These are phyloP conservation scores for Campoletis sonorensis DNA, from an alignment of 1,140 invertebrate genomes.

Conservation along the genomic window DNA sequence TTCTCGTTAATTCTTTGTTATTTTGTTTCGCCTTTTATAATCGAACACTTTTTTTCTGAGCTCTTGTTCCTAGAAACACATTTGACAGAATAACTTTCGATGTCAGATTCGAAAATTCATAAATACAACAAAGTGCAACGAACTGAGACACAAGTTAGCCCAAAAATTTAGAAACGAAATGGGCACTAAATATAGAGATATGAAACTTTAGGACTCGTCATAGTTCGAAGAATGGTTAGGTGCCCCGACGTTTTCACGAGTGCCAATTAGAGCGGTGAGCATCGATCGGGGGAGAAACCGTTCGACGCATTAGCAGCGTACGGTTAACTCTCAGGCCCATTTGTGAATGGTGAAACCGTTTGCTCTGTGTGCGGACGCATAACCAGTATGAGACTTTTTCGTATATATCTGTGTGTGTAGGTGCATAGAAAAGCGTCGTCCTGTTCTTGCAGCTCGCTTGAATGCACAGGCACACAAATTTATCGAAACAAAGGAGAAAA, in stretches of 20 bases:
- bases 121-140: not conserved
- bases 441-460: not conserved
- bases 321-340: constrained; percentile 53
- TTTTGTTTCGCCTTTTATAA: no score
- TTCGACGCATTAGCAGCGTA: constrained; percentile 55
- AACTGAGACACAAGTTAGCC: not conserved
- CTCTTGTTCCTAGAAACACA: no score
- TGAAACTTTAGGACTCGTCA: not conserved
- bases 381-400: not conserved
- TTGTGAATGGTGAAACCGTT: constrained; percentile 51
- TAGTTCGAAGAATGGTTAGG: not conserved
- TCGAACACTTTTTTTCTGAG: no score
- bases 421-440: not conserved
- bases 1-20: no score
- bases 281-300: constrained; percentile 54
- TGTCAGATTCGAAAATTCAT: no score
- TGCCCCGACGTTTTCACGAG: constrained; percentile 51
- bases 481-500: constrained; percentile 9
- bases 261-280: constrained; percentile 53
- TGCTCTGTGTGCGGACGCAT: not conserved
- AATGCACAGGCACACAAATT: not conserved
- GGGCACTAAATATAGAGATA: not conserved
- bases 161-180: not conserved
- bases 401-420: not conserved
- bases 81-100: no score